Evolutionary conservation across 2,113 vertebrate genomes (phyloP).

Genomic region (Gymnorhina tibicen): DNA sequence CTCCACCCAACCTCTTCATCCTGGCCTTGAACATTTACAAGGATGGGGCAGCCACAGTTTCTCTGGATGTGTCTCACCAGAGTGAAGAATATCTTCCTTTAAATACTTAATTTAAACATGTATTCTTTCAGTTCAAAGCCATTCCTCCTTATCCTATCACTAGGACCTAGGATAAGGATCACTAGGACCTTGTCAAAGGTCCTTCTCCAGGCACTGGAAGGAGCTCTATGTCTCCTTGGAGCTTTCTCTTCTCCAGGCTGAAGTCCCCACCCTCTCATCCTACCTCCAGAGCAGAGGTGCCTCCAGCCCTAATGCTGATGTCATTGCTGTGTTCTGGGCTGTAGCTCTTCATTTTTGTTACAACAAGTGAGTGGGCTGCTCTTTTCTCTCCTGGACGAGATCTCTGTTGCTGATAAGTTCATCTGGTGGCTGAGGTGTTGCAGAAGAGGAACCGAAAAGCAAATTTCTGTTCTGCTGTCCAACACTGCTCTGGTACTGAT

Average conservation of each 20-base stretch:
- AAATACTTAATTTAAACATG: background rate
- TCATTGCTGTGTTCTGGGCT: background rate
- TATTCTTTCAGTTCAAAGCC: background rate
- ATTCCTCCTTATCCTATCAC: background rate
- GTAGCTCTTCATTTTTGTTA: background rate
- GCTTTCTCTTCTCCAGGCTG: background rate
- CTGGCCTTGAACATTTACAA: background rate
- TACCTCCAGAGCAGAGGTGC: background rate
- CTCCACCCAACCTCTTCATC: fast-evolving
- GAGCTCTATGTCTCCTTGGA: background rate
- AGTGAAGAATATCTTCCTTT: background rate
- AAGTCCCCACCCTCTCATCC: background rate
- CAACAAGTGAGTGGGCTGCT: background rate
- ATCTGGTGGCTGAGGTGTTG: background rate
- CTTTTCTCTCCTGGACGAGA: background rate
- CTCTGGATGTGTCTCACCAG: background rate
- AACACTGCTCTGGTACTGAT: background rate
- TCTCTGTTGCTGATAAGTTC: background rate
- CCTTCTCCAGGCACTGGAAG: background rate
- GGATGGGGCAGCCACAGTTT: background rate
- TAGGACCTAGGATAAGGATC: no score
- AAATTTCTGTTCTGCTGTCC: background rate
- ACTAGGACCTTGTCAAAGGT: background rate
- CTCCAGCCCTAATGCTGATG: background rate
- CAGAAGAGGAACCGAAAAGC: background rate